phyloP scores from a whole-genome alignment of 2,113 vertebrate species.

The Brachionichthys hirsutus region DNA sequence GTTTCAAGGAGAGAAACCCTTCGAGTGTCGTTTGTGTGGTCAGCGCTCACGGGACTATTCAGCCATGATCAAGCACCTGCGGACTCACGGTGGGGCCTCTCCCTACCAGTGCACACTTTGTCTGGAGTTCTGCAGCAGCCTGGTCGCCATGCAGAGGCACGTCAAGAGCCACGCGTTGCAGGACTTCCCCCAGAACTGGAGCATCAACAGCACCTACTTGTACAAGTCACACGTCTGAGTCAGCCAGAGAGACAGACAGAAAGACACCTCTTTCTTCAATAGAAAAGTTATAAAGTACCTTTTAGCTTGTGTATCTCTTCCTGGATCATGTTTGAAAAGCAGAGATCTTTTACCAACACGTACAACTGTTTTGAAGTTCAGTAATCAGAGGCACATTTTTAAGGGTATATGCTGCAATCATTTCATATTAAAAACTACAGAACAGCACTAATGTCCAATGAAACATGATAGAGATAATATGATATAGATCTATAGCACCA shows the following conservation, averaged over 20 bases:
- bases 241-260: neutral
- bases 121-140: conserved; percentile 78
- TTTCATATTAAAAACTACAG: conserved; percentile 1
- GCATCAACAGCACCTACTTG: conserved; percentile 80
- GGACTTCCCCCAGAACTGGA: conserved; percentile 82
- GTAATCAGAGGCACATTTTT: conserved; percentile 2
- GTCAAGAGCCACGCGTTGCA: conserved; percentile 75
- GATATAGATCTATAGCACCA: conserved; percentile 22
- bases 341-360: neutral
- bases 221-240: conserved; percentile 77
- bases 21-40: conserved; percentile 82
- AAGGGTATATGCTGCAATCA: neutral
- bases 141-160: conserved; percentile 82
- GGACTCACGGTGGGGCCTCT: conserved; percentile 79
- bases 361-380: neutral
- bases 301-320: neutral
- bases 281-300: no score
- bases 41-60: conserved; percentile 86
- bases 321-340: neutral
- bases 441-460: conserved; percentile 4
- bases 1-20: conserved; percentile 82
- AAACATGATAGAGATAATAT: conserved; percentile 1
- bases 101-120: conserved; percentile 83
- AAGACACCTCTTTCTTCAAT: no score
- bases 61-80: conserved; percentile 86